Percentiles rank a stretch among this genome's conserved stretches.
phyloP scores from a whole-genome alignment of 1,140 invertebrate species.

The Drosophila prosaltans region DNA sequence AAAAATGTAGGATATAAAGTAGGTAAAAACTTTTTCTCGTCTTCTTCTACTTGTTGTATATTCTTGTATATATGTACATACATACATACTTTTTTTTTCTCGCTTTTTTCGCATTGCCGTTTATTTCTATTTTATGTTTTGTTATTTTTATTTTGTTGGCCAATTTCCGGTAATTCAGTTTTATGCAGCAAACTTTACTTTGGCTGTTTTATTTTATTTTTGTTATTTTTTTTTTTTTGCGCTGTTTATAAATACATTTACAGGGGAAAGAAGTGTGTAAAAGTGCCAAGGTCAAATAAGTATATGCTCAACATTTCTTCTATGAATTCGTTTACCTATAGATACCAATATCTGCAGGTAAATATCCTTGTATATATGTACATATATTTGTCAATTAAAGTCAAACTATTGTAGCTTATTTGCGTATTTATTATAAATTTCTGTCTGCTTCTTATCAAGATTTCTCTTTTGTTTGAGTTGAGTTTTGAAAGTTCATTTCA shows the following conservation, averaged over 20 bases:
- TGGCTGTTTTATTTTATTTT: constrained; percentile 46
- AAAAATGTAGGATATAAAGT: constrained; percentile 34
- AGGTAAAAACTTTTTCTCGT: constrained; percentile 64
- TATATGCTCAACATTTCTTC: neutral
- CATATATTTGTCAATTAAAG: neutral
- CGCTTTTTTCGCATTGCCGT: constrained; percentile 65
- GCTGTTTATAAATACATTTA: constrained; percentile 1
- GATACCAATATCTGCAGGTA: too few species aligned
- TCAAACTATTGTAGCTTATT: neutral
- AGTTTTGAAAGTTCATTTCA: neutral
- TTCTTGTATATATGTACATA: constrained; percentile 30
- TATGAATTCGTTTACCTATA: neutral
- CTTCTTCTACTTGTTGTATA: constrained; percentile 49
- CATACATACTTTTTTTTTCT: neutral
- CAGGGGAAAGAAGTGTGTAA: neutral
- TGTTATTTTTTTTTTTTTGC: constrained; percentile 9
- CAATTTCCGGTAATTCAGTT: constrained; percentile 81
- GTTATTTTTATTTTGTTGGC: constrained; percentile 64
- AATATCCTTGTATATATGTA: too few species aligned
- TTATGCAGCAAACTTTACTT: constrained; percentile 78
- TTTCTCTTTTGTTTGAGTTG: neutral
- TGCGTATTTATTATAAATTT: too few species aligned
- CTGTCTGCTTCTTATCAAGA: neutral
- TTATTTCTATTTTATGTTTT: constrained; percentile 34
- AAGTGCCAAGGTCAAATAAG: constrained; percentile 3